These are phyloP conservation scores for Celastrina argiolus DNA, from an alignment of 2,888 invertebrate species.

Conservation along the genomic window DNA sequence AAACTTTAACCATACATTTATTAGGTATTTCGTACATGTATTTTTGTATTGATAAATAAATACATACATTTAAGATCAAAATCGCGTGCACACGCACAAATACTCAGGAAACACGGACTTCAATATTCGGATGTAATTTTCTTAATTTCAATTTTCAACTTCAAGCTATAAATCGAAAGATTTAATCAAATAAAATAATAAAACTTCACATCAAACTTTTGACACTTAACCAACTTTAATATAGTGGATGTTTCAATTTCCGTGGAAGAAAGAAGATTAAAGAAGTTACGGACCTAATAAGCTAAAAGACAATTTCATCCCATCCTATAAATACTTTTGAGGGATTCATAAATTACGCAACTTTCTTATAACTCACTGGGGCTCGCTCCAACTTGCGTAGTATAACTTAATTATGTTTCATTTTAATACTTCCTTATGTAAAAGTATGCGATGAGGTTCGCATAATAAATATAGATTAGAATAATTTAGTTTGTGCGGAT, in stretches of 20 bases:
- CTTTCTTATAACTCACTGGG: neutral
- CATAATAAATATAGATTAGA: neutral
- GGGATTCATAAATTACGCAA: conserved; percentile 5
- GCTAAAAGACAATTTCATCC: conserved; percentile 15
- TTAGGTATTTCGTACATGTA: too few species aligned
- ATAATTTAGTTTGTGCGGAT: too few species aligned
- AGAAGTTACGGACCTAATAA: conserved; percentile 8
- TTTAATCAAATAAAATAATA: neutral
- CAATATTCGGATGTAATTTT: too few species aligned
- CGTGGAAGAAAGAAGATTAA: neutral
- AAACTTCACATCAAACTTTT: neutral
- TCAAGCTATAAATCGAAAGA: neutral
- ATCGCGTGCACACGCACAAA: too few species aligned
- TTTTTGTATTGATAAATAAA: too few species aligned
- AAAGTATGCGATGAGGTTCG: neutral
- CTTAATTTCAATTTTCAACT: neutral
- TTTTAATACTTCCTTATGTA: neutral
- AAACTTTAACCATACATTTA: too few species aligned
- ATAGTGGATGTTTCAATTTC: neutral
- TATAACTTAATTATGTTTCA: neutral
- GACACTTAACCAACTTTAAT: neutral
- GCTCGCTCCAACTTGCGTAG: neutral
- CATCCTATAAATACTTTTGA: conserved; percentile 12
- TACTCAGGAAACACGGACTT: too few species aligned
- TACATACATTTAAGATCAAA: too few species aligned